These are phyloP conservation scores for Galleria mellonella DNA, from an alignment of 1,140 invertebrate species.

Conservation along the genomic window DNA sequence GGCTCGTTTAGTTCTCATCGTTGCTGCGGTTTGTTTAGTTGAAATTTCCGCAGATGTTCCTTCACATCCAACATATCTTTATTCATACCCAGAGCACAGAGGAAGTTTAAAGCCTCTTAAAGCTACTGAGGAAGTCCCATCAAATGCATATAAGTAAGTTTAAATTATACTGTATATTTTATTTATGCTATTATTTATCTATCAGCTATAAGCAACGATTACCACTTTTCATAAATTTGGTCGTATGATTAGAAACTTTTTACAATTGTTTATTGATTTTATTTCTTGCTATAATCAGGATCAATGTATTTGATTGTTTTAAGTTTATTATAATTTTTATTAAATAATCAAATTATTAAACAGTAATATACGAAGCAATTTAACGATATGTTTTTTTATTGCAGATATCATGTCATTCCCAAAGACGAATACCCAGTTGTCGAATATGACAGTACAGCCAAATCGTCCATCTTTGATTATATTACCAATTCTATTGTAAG, in stretches of 20 bases:
- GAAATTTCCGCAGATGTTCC: background rate
- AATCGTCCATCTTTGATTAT: conserved; percentile 5
- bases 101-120: background rate
- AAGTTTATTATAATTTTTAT: no score
- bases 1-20: background rate
- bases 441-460: background rate
- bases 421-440: conserved; percentile 1
- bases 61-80: background rate
- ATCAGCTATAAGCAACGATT: no score
- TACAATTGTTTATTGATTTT: no score
- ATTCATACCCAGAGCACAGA: conserved; percentile 2
- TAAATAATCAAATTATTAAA: no score
- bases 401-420: conserved; percentile 9
- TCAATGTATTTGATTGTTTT: no score
- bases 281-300: no score
- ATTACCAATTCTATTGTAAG: conserved; percentile 12
- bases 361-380: no score
- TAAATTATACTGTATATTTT: background rate
- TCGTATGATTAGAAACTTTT: no score
- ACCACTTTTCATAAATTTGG: no score
- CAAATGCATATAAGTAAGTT: conserved; percentile 4
- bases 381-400: no score
- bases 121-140: background rate
- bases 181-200: background rate
- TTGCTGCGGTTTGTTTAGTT: background rate